Percentiles rank a stretch among this genome's conserved stretches.
These are phyloP conservation scores for Cottoperca gobio DNA, from an alignment of 2,797 vertebrate genomes.

Conservation along the genomic window DNA sequence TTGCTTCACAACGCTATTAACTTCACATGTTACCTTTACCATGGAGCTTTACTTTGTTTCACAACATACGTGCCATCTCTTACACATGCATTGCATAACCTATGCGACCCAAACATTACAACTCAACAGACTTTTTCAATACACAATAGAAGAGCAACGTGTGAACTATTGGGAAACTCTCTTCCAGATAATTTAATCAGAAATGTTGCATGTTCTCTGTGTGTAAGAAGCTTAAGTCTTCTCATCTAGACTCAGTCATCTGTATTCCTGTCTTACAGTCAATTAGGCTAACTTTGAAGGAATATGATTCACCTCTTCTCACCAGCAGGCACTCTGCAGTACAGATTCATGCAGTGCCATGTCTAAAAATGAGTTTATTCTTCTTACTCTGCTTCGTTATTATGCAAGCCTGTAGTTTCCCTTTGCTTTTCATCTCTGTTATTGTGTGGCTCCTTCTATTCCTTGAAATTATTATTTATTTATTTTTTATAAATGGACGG, in stretches of 20 bases:
- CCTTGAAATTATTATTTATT: conserved; percentile 20
- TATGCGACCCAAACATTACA: background rate
- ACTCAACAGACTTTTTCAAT: background rate
- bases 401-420: conserved; percentile 9
- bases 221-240: conserved; percentile 36
- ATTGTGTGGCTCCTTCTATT: conserved; percentile 26
- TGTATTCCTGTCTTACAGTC: conserved; percentile 47
- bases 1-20: background rate
- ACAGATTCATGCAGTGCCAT: conserved; percentile 41
- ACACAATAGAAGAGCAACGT: background rate
- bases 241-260: conserved; percentile 30
- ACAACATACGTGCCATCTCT: background rate
- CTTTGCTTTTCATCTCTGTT: conserved; percentile 29
- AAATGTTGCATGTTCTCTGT: conserved; percentile 1
- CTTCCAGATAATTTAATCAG: conserved; percentile 15
- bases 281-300: conserved; percentile 50
- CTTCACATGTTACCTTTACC: background rate
- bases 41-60: background rate
- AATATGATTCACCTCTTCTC: conserved; percentile 46
- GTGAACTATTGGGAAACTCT: conserved; percentile 13
- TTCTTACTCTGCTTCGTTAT: conserved; percentile 23
- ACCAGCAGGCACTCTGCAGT: conserved; percentile 13
- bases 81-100: background rate
- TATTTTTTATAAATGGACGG: background rate
- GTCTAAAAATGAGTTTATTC: conserved; percentile 32